These are phyloP conservation scores for Chrysolophus pictus DNA, from an alignment of 2,797 vertebrate species.

Conservation along the genomic window DNA sequence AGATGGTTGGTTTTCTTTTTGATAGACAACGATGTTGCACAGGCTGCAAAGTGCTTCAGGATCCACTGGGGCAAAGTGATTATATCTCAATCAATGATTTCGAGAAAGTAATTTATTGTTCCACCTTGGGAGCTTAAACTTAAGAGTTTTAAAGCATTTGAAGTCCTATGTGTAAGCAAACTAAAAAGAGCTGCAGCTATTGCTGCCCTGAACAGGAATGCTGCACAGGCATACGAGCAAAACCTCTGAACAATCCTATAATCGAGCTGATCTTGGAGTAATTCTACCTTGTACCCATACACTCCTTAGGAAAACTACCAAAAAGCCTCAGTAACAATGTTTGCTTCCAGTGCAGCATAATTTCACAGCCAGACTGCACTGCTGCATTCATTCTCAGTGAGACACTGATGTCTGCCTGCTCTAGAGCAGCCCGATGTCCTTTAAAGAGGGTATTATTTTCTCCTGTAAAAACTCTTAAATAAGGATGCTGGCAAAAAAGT, in stretches of 20 bases:
- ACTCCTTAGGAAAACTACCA: constrained; percentile 40
- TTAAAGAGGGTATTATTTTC: not conserved
- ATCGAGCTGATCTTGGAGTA: constrained; percentile 55
- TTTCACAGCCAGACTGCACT: not conserved
- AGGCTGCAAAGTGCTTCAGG: not conserved
- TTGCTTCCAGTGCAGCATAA: constrained; percentile 65
- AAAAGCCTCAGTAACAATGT: not conserved
- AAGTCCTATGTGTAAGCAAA: not conserved
- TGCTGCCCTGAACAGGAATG: not conserved
- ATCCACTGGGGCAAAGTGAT: not conserved
- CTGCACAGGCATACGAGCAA: not conserved
- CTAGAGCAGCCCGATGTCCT: not conserved
- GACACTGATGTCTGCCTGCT: not conserved
- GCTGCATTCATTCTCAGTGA: not conserved
- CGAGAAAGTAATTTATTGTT: not conserved
- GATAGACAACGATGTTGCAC: not conserved
- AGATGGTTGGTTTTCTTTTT: not conserved
- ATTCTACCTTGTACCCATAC: constrained; percentile 4
- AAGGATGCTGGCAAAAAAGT: not conserved
- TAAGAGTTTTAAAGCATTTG: not conserved
- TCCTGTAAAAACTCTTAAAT: not conserved
- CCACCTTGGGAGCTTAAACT: not conserved
- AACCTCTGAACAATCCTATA: constrained; percentile 44
- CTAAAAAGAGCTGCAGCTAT: not conserved
- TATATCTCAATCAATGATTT: not conserved